Conservation (phyloP, 2,797 vertebrate genomes). For the Gymnothorax reevesii region DNA sequence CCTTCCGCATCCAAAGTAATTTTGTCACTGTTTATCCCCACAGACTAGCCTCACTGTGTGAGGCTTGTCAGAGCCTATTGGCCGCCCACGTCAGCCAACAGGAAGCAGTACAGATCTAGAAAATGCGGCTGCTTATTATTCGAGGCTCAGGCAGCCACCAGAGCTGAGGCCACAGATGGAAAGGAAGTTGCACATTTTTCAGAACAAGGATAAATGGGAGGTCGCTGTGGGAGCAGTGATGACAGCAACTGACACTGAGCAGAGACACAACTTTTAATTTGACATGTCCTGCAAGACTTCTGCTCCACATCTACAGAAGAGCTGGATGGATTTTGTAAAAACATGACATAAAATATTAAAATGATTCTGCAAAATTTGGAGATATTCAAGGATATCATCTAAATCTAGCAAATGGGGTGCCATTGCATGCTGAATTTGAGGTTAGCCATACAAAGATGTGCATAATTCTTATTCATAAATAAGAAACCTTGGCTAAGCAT, state of each 20-base stretch:
- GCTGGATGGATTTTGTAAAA: background rate
- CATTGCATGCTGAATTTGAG: background rate
- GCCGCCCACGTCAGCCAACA: conserved; percentile 31
- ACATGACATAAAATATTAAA: background rate
- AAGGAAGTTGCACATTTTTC: conserved; percentile 25
- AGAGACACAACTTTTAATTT: background rate
- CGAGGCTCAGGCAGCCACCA: conserved; percentile 25
- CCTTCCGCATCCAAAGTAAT: conserved; percentile 51
- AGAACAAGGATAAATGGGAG: conserved; percentile 16
- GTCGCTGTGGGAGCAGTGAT: conserved; percentile 33
- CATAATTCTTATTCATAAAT: too few species aligned
- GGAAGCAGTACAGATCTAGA: conserved; percentile 3
- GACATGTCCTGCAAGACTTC: conserved; percentile 27
- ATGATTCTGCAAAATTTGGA: background rate
- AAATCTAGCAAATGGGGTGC: background rate
- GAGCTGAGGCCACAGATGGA: conserved; percentile 21
- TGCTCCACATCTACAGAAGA: conserved; percentile 16
- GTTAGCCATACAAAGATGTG: too few species aligned
- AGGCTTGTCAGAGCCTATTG: conserved; percentile 41
- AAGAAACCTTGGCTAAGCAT: too few species aligned
- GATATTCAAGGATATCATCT: background rate
- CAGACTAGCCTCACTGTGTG: conserved; percentile 44
- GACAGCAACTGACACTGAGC: conserved; percentile 23
- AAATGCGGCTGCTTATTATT: conserved; percentile 43
- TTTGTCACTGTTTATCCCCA: conserved; percentile 52